These are phyloP conservation scores for Meles meles DNA, from an alignment of 2,113 vertebrate genomes.

Conservation along the genomic window DNA sequence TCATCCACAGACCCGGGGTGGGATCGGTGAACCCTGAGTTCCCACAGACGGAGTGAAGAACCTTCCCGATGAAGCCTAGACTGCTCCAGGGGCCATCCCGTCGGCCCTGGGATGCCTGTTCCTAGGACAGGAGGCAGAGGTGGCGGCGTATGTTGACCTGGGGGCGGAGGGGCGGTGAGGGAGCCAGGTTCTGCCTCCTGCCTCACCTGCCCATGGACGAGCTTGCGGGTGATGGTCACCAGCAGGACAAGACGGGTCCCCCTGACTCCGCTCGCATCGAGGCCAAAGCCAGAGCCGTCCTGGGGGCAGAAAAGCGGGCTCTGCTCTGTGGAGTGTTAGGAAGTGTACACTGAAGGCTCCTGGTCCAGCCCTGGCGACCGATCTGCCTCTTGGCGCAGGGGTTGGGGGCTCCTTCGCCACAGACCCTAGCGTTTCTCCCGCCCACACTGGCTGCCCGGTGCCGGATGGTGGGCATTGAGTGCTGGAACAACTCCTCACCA, in stretches of 20 bases:
- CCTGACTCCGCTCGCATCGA: background rate
- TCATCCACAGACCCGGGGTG: background rate
- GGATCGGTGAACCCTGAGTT: background rate
- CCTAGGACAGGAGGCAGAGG: background rate
- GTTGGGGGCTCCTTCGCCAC: background rate
- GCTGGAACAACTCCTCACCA: background rate
- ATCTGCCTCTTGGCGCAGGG: accelerated
- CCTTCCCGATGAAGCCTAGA: background rate
- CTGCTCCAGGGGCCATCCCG: background rate
- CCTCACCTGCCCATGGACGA: background rate
- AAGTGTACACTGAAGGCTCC: background rate
- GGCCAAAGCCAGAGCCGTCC: background rate
- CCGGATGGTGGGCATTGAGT: background rate
- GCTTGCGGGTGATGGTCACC: background rate
- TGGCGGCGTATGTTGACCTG: background rate
- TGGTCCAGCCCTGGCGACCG: background rate
- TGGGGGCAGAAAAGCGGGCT: background rate
- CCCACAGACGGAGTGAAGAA: background rate
- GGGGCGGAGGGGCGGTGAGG: accelerated
- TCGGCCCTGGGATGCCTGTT: background rate
- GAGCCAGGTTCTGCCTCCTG: background rate
- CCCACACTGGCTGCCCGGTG: background rate
- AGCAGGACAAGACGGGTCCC: background rate
- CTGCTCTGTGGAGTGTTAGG: background rate
- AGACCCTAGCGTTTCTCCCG: background rate